phyloP scores from a whole-genome alignment of 2,888 invertebrate species.

The Hemistola chrysoprasaria region DNA sequence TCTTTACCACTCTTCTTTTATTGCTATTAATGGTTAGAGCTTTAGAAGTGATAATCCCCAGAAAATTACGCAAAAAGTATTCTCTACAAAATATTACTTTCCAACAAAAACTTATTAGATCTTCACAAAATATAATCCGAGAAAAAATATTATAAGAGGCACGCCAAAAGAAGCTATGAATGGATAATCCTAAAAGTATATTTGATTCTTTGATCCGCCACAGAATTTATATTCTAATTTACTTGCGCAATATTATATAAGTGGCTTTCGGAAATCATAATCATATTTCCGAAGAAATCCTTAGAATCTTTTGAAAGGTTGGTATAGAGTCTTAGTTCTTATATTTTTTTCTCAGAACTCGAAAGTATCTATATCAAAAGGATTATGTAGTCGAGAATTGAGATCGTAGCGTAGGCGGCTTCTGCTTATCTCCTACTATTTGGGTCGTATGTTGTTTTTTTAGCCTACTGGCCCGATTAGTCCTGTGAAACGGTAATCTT shows the following conservation, averaged over 20 bases:
- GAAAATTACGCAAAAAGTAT: too few species aligned
- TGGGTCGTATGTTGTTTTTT: conserved; percentile 14
- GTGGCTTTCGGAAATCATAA: conserved; percentile 3
- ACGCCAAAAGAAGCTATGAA: too few species aligned
- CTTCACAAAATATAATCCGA: too few species aligned
- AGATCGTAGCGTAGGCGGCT: conserved; percentile 11
- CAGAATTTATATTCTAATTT: conserved; percentile 5
- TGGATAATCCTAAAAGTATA: neutral
- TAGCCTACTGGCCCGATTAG: conserved; percentile 15
- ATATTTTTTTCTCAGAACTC: conserved; percentile 1
- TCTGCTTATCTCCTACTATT: conserved; percentile 15
- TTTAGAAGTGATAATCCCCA: too few species aligned
- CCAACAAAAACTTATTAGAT: too few species aligned
- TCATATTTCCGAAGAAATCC: conserved; percentile 6
- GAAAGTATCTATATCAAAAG: neutral
- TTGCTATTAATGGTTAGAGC: too few species aligned
- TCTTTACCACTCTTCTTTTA: too few species aligned
- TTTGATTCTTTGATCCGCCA: conserved; percentile 4
- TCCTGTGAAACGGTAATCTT: too few species aligned
- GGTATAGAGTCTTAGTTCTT: neutral
- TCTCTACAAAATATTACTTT: too few species aligned
- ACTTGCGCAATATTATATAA: conserved; percentile 8
- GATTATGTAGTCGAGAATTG: conserved; percentile 3
- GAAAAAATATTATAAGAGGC: too few species aligned
- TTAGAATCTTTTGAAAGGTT: conserved; percentile 1